Percentiles rank a stretch among this genome's conserved stretches.
Evolutionary conservation across 2,113 vertebrate genomes (phyloP).

Genomic region (Megaptera novaeangliae): DNA sequence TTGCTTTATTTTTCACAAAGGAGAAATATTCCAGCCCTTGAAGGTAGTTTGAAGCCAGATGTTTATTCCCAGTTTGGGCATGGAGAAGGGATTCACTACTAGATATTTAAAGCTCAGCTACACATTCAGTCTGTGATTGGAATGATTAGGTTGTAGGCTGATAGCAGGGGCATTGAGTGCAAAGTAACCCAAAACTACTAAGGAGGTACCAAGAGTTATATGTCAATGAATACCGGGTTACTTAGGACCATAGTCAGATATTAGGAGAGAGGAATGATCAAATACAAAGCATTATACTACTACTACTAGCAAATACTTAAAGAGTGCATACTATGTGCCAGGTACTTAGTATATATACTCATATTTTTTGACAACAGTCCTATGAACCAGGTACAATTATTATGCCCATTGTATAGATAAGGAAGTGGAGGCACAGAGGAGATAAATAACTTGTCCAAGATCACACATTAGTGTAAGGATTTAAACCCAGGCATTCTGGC

Average conservation of each 20-base stretch:
- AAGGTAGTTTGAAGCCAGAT: not conserved
- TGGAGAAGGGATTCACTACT: not conserved
- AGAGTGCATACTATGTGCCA: not conserved
- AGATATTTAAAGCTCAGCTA: slow-evolving; percentile 5
- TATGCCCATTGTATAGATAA: not conserved
- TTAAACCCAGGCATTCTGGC: not conserved
- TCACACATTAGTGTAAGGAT: not conserved
- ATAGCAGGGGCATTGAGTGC: not conserved
- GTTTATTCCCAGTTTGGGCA: not conserved
- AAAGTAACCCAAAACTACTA: not conserved
- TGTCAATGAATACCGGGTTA: not conserved
- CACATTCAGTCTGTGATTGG: not conserved
- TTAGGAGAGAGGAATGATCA: not conserved
- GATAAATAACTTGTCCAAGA: not conserved
- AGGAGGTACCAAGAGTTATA: not conserved
- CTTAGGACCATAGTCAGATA: not conserved
- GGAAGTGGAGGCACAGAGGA: not conserved
- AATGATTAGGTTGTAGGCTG: not conserved
- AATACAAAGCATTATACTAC: not conserved
- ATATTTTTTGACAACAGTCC: not conserved
- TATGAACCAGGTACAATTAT: not conserved
- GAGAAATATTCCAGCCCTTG: not conserved
- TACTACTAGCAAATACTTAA: not conserved
- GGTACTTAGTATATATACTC: not conserved
- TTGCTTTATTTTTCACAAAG: not conserved